phyloP scores from a whole-genome alignment of 2,888 invertebrate species.

The Taenaris catops region DNA sequence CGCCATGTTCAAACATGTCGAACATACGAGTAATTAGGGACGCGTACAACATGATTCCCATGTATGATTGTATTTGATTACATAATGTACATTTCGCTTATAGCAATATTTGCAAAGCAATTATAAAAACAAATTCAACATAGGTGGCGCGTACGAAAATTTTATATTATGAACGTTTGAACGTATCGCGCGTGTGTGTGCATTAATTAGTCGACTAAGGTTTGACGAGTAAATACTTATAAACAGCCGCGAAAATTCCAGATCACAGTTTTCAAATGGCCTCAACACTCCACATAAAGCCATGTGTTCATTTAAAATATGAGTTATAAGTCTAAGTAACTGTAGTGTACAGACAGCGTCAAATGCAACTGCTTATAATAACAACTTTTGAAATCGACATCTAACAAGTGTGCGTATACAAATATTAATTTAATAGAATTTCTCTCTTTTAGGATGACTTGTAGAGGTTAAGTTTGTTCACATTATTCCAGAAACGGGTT shows the following conservation, averaged over 20 bases:
- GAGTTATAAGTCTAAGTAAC: slow-evolving; percentile 19
- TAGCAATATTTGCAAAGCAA: slow-evolving; percentile 51
- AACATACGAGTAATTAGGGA: slow-evolving; percentile 21
- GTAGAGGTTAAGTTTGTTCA: too few relatives aligned
- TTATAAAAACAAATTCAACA: slow-evolving; percentile 50
- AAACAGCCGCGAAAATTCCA: slow-evolving; percentile 41
- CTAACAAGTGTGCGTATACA: too few relatives aligned
- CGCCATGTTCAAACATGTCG: slow-evolving; percentile 19
- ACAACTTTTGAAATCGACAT: too few relatives aligned
- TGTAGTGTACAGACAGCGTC: slow-evolving; percentile 18
- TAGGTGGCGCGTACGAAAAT: slow-evolving; percentile 47
- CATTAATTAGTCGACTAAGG: slow-evolving; percentile 61
- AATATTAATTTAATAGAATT: too few relatives aligned
- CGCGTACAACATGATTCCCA: slow-evolving; percentile 21
- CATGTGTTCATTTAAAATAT: slow-evolving; percentile 25
- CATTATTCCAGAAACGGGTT: too few relatives aligned
- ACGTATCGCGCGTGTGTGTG: slow-evolving; percentile 49
- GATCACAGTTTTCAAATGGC: slow-evolving; percentile 37
- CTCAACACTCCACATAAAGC: slow-evolving; percentile 25
- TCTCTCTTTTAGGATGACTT: too few relatives aligned
- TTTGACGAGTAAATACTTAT: slow-evolving; percentile 44
- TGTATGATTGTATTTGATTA: slow-evolving; percentile 25
- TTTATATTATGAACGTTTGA: slow-evolving; percentile 39
- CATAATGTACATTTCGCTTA: slow-evolving; percentile 33
- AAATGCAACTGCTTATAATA: too few relatives aligned